Percentiles rank a stretch among this genome's conserved stretches.
These are phyloP conservation scores for Erythrocebus patas DNA, from an alignment of 2,113 vertebrate species.

Conservation along the genomic window DNA sequence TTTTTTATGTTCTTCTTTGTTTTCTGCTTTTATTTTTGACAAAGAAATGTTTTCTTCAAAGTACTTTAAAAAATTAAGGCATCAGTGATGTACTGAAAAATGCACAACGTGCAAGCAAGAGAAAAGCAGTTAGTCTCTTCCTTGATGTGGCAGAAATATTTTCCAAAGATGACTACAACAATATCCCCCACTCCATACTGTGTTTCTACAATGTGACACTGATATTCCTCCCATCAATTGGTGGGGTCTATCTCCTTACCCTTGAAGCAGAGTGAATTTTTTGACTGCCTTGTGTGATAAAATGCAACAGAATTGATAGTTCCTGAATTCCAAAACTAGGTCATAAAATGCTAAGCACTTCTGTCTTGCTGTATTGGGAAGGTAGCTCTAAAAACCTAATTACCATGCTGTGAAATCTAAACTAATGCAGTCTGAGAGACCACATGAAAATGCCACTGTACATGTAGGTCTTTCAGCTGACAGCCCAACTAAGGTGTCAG, in stretches of 20 bases:
- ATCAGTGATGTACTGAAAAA: background rate
- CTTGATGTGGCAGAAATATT: background rate
- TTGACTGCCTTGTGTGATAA: background rate
- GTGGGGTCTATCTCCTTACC: background rate
- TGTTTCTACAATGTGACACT: background rate
- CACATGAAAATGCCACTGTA: background rate
- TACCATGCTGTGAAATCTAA: background rate
- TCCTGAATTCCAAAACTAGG: background rate
- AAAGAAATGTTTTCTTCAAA: background rate
- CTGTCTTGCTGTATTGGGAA: background rate
- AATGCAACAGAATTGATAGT: background rate
- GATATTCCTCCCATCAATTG: background rate
- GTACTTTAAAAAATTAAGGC: background rate
- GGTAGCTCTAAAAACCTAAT: background rate
- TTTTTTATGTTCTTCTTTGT: background rate
- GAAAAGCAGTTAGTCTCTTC: background rate
- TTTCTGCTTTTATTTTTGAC: background rate
- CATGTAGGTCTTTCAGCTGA: background rate
- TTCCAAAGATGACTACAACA: background rate
- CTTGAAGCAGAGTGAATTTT: background rate
- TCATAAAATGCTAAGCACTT: background rate
- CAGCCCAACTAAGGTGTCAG: background rate
- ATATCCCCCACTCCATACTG: background rate
- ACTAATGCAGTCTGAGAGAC: background rate
- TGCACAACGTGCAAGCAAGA: background rate